Evolutionary conservation across 2,797 vertebrate genomes (phyloP).

Genomic region (Sandelia bainsii): DNA sequence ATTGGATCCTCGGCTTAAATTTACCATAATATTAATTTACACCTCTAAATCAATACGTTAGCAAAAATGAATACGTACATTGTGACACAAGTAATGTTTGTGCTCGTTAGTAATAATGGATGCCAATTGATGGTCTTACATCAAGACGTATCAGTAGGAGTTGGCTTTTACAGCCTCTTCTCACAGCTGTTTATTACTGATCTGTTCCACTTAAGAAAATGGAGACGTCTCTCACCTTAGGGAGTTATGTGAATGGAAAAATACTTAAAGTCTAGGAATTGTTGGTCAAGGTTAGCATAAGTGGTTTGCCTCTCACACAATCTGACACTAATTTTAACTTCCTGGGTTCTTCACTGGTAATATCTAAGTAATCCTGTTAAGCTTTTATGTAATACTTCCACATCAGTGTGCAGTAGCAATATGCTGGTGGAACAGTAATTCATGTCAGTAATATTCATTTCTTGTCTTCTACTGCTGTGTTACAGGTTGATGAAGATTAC

Average conservation of each 20-base stretch:
- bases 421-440: constrained; percentile 19
- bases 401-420: constrained; percentile 9
- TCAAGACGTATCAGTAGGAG: not conserved
- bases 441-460: constrained; percentile 29
- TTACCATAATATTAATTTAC: no score
- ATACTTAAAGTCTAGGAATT: constrained; percentile 10
- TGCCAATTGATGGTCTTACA: not conserved
- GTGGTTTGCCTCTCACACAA: constrained; percentile 1
- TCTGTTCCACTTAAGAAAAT: not conserved
- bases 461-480: constrained; percentile 16
- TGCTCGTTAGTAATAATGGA: not conserved
- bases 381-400: constrained; percentile 45
- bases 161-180: not conserved
- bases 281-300: not conserved
- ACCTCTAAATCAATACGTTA: no score
- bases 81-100: no score
- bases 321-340: constrained; percentile 50
- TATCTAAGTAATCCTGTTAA: constrained; percentile 55
- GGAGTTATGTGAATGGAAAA: not conserved
- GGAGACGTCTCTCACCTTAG: not conserved
- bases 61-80: no score
- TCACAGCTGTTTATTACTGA: not conserved
- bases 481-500: constrained; percentile 94
- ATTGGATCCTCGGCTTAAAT: no score
- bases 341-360: constrained; percentile 32